phyloP scores from a whole-genome alignment of 1,140 invertebrate species.

The Branchinecta lindahli region DNA sequence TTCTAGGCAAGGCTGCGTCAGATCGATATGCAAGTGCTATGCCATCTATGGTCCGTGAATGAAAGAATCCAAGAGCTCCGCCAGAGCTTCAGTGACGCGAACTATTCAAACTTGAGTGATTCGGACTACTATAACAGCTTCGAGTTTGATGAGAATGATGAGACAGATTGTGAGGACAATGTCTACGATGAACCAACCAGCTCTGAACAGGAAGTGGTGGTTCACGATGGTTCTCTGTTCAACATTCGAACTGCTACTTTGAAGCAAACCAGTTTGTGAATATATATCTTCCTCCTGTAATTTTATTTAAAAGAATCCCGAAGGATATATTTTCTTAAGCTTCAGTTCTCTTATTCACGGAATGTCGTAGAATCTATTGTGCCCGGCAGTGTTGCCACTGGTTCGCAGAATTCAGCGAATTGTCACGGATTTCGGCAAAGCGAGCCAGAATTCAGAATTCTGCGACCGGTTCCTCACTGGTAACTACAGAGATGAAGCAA shows the following conservation, averaged over 20 bases:
- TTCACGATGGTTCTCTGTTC: neutral
- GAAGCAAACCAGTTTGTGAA: neutral
- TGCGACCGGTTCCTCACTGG: too few relatives aligned
- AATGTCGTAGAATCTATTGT: too few relatives aligned
- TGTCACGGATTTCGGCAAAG: too few relatives aligned
- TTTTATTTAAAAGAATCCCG: too few relatives aligned
- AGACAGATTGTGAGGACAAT: neutral
- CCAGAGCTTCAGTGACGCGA: neutral
- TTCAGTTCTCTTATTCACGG: too few relatives aligned
- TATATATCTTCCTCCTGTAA: too few relatives aligned
- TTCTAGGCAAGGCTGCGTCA: neutral
- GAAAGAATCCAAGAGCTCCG: neutral
- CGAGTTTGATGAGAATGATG: neutral
- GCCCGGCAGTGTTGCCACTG: too few relatives aligned
- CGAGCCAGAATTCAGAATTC: too few relatives aligned
- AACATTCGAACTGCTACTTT: neutral
- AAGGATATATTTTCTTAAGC: too few relatives aligned
- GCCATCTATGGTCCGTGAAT: slow-evolving; percentile 2
- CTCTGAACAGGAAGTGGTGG: neutral
- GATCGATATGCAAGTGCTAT: neutral
- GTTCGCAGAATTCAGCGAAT: too few relatives aligned
- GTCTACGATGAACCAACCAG: neutral
- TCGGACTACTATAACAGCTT: slow-evolving; percentile 4
- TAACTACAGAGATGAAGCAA: too few relatives aligned
- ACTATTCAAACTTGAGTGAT: neutral